These are phyloP conservation scores for Ennomos fuscantarius DNA, from an alignment of 2,888 invertebrate genomes.

Conservation along the genomic window DNA sequence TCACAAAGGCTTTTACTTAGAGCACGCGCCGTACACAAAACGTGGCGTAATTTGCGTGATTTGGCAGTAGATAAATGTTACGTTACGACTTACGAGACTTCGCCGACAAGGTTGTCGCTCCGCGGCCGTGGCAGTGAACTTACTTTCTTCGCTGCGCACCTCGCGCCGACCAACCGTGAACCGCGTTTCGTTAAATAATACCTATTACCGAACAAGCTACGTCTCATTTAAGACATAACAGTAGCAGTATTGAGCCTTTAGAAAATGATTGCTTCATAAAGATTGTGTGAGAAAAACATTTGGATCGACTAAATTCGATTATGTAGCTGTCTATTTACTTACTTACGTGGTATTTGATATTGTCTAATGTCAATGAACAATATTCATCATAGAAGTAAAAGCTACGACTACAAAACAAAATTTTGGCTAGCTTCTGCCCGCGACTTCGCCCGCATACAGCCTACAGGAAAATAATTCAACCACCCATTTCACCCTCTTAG, in stretches of 20 bases:
- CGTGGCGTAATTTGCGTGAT: slow-evolving; percentile 40
- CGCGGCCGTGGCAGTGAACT: slow-evolving; percentile 83
- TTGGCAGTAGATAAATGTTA: slow-evolving; percentile 57
- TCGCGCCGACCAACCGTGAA: slow-evolving; percentile 69
- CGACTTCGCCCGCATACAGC: too few species aligned
- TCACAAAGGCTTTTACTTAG: neutral
- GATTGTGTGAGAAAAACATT: neutral
- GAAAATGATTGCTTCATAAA: slow-evolving; percentile 5
- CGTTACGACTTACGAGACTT: slow-evolving; percentile 39
- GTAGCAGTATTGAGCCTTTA: slow-evolving; percentile 9
- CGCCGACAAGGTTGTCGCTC: slow-evolving; percentile 75
- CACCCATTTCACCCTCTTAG: too few species aligned
- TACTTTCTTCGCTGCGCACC: slow-evolving; percentile 73
- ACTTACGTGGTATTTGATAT: too few species aligned
- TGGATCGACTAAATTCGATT: too few species aligned
- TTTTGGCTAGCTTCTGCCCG: too few species aligned
- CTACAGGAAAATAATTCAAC: too few species aligned
- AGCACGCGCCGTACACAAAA: neutral
- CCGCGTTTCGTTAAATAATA: slow-evolving; percentile 54
- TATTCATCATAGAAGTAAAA: too few species aligned
- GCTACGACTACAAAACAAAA: too few species aligned
- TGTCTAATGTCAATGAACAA: too few species aligned
- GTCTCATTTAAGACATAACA: slow-evolving; percentile 37
- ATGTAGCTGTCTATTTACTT: too few species aligned
- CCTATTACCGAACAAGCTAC: slow-evolving; percentile 46